Evolutionary conservation across 1,140 invertebrate species (phyloP), one percentile per base, ranked within the genome.

Genomic region (Bombus superbus): DNA sequence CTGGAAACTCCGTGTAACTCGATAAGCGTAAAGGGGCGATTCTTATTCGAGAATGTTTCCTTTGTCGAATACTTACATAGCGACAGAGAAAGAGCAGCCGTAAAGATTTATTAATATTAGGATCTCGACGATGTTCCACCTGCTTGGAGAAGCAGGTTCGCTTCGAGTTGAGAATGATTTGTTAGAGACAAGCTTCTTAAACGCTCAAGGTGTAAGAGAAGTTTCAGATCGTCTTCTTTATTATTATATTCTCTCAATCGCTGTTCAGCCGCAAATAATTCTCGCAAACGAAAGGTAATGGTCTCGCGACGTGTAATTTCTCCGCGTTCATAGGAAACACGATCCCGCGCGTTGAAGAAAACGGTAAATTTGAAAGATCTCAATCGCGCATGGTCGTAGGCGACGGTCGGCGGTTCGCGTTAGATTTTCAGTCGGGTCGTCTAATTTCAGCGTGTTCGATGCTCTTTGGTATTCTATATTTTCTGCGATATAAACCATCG

Each of bases 81-180:
- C 3, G 13, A n/a, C 8, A 35, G 18, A 22, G 66, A 35, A 32
- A 10, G 6, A 3, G 22, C 3, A 68, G 3, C 22, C 68, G 10
- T n/a, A 40, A 73, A 73, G 71, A 73, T 73, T 73, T 73, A 73
- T 73, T 44, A 32, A 73, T 32, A 22, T 73, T 73, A 32, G 28
- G n/a, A 73, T 73, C 3, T 53, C 18, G 25, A 62, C 10, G 28
- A 42, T n/a, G 22, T 28, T 22, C 44, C 42, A 73, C 69, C 69
- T 72, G 69, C 69, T 18, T 40, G 22, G 35, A 11, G 35, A 38
- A 28, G 0, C 22, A 53, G 9, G 32, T 10, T 35, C 9, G 13
- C 5, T 9, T 75, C 32, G 47, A 25, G n/a, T 25, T 25, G 25
- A 15, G n/a, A 25, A 40, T 18, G 40, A 53, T 74, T 32, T 74